Conservation (phyloP, 1,140 invertebrate genomes). For the Belonocnema kinseyi region DNA sequence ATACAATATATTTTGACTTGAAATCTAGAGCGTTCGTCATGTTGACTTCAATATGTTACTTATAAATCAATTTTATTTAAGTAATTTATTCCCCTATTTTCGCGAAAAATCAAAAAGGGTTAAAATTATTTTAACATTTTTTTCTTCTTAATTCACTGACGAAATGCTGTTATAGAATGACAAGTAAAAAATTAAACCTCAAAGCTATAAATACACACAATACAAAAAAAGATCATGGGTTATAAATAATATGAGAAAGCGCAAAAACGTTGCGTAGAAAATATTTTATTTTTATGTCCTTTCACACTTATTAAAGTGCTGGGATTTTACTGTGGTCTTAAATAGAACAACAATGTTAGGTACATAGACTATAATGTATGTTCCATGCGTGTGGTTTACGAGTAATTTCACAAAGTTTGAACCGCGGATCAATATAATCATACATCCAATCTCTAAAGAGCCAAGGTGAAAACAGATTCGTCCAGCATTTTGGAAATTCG, state of each 20-base stretch:
- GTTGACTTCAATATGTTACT: too few relatives aligned
- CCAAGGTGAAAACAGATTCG: background rate
- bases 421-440: conserved; percentile 24
- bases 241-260: background rate
- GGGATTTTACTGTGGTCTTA: background rate
- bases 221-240: background rate
- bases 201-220: background rate
- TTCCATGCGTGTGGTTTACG: conserved; percentile 19
- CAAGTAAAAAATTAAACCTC: background rate
- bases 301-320: too few relatives aligned
- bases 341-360: conserved; percentile 4
- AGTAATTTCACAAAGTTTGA: conserved; percentile 7
- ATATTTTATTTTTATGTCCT: too few relatives aligned
- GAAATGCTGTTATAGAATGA: too few relatives aligned
- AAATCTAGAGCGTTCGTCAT: too few relatives aligned
- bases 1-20: too few relatives aligned
- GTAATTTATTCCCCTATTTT: too few relatives aligned
- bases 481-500: background rate
- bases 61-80: too few relatives aligned
- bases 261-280: background rate
- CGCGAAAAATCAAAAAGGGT: too few relatives aligned
- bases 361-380: conserved; percentile 20
- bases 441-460: conserved; percentile 5
- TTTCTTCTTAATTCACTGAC: too few relatives aligned
- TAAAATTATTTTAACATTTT: too few relatives aligned